Evolutionary conservation across 2,113 vertebrate species (phyloP).

Genomic region (Spilogale gracilis): DNA sequence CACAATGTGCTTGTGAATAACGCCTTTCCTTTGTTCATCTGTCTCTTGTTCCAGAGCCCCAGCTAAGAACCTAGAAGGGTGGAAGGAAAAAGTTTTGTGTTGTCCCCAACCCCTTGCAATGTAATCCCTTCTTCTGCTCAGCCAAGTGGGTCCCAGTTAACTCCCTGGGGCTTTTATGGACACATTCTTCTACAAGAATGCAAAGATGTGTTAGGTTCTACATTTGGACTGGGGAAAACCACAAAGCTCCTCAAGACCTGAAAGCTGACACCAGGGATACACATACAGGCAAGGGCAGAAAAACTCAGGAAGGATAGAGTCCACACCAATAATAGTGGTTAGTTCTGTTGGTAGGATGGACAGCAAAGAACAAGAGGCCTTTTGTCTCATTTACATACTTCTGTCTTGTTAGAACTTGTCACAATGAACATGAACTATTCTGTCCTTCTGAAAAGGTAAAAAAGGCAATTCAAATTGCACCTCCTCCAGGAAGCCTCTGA

Average conservation of each 20-base stretch:
- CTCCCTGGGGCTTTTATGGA: not conserved
- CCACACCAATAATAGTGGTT: accelerated
- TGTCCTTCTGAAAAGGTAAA: not conserved
- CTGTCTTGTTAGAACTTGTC: not conserved
- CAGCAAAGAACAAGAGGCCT: not conserved
- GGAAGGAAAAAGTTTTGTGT: not conserved
- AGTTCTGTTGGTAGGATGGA: not conserved
- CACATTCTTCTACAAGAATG: not conserved
- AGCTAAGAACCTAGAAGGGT: not conserved
- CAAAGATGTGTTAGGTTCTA: not conserved
- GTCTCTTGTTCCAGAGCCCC: not conserved
- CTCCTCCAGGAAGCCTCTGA: not conserved
- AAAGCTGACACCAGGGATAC: not conserved
- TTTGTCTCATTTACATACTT: not conserved
- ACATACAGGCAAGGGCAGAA: not conserved
- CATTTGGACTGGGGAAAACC: not conserved
- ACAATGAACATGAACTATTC: not conserved
- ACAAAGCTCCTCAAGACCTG: not conserved
- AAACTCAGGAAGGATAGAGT: not conserved
- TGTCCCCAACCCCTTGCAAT: not conserved
- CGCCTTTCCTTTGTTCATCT: not conserved
- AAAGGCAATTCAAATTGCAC: not conserved
- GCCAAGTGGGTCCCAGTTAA: not conserved
- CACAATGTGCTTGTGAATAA: accelerated
- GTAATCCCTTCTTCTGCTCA: not conserved